Percentiles rank a stretch among this genome's conserved stretches.
Conservation (phyloP, 2,113 vertebrate species). For the Neogale vison region DNA sequence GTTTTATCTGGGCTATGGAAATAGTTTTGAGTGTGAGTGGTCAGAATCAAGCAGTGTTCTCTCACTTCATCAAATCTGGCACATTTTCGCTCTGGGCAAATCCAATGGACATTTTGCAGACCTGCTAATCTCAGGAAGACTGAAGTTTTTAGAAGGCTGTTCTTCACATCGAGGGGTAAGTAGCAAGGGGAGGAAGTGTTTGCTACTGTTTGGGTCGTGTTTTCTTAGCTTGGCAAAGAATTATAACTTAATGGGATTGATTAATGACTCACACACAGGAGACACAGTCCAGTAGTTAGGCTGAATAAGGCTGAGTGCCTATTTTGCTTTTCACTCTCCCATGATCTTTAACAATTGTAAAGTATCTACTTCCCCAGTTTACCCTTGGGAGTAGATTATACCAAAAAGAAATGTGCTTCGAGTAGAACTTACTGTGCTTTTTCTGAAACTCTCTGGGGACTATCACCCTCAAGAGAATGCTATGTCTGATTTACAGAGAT, state of each 20-base stretch:
- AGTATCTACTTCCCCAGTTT: slow-evolving; percentile 41
- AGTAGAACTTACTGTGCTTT: background rate
- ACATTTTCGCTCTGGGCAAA: slow-evolving; percentile 65
- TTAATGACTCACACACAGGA: slow-evolving; percentile 71
- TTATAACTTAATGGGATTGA: slow-evolving; percentile 78
- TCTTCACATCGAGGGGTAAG: slow-evolving; percentile 65
- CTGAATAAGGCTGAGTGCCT: slow-evolving; percentile 30
- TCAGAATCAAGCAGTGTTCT: slow-evolving; percentile 66
- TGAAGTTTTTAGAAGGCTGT: slow-evolving; percentile 62
- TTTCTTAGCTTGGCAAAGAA: slow-evolving; percentile 75
- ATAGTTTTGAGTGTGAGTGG: slow-evolving; percentile 58
- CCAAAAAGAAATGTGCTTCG: slow-evolving; percentile 13
- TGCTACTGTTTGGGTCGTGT: slow-evolving; percentile 73
- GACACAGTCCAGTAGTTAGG: slow-evolving; percentile 56
- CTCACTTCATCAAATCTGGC: slow-evolving; percentile 66
- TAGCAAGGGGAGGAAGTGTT: slow-evolving; percentile 64
- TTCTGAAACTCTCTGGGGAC: slow-evolving; percentile 1
- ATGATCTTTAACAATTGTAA: slow-evolving; percentile 55
- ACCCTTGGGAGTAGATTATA: slow-evolving; percentile 39
- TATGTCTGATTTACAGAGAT: background rate
- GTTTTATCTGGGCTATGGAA: slow-evolving; percentile 65
- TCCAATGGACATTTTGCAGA: slow-evolving; percentile 73
- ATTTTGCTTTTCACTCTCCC: slow-evolving; percentile 43
- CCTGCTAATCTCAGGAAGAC: slow-evolving; percentile 74
- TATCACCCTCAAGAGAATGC: background rate